Evolutionary conservation across 2,113 vertebrate genomes (phyloP), one percentile per base, ranked within the genome.

Genomic region (Amphilophus citrinellus): DNA sequence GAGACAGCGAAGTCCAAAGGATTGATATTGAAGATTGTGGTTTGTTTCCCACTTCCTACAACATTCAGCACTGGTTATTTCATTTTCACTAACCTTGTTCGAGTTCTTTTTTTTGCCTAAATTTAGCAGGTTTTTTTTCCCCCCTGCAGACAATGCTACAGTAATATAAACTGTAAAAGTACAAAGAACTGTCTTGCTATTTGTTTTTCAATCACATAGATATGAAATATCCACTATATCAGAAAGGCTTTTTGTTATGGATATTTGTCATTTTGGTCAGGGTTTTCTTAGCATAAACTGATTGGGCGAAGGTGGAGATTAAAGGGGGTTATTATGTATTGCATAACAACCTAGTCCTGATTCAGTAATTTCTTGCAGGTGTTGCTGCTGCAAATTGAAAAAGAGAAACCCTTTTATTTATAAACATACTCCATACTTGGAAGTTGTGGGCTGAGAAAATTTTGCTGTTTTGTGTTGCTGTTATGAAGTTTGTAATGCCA

Each of bases 351-450:
- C 6, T 15, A 11, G 50, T 78, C 56, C 71, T 56, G 27, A 20
- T 39, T 84, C 44, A 77, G 35, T 58, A 83, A 71, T 60, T 6
- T 44, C 56, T 68, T 71, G n/a, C 44, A 79, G 66, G 30, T 82
- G 58, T 62, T 62, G 44, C 62, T 50, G 15, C 57, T 47, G 59
- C 14, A 57, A 35, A 81, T 57, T 39, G 8, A 61, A 65, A 79
- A 39, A 1, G 7, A 13, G 22, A 56, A 10, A 32, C 47, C 5
- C 17, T 37, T 30, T 53, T 37, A 17, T 7, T 10, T 27, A 32
- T 57, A 7, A 76, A 73, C 8, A 47, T 53, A 32, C 13, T 66
- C 39, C 32, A 10, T 10, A 39, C 22, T 53, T 53, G 13, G 27
- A 76, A 56, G 42, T 18, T 20, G 4, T 13, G 13, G 9, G 53